phyloP scores from a whole-genome alignment of 2,113 vertebrate species.

The Uropsilus gracilis region DNA sequence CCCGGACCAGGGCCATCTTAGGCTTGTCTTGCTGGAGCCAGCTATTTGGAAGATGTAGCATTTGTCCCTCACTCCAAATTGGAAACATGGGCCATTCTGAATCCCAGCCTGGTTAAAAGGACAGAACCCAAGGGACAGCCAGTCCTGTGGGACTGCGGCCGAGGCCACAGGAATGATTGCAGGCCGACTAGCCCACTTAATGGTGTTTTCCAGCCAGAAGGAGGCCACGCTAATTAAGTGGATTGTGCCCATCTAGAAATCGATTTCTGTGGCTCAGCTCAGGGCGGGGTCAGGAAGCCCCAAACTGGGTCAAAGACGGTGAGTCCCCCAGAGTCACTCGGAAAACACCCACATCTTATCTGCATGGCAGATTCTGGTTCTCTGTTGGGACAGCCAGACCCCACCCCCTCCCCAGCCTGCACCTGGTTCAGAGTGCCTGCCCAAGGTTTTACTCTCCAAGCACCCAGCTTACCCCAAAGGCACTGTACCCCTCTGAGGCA shows the following conservation, averaged over 20 bases:
- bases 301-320: conserved; percentile 78
- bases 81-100: background rate
- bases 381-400: background rate
- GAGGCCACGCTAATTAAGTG: conserved; percentile 82
- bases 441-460: background rate
- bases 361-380: background rate
- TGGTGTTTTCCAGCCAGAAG: conserved; percentile 65
- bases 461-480: background rate
- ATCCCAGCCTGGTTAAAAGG: conserved; percentile 26
- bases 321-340: background rate
- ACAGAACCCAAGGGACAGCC: conserved; percentile 54
- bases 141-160: background rate
- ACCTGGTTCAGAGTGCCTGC: background rate
- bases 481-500: background rate
- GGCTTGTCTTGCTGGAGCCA: background rate
- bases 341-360: background rate
- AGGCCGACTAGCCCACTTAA: conserved; percentile 72
- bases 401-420: background rate
- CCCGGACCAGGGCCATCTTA: background rate
- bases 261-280: conserved; percentile 70
- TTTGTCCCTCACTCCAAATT: background rate
- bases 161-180: conserved; percentile 74
- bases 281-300: conserved; percentile 15
- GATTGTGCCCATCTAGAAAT: conserved; percentile 70
- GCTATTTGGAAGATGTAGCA: background rate